Evolutionary conservation across 2,797 vertebrate species (phyloP).

Genomic region (Sebastolobus altivelis): DNA sequence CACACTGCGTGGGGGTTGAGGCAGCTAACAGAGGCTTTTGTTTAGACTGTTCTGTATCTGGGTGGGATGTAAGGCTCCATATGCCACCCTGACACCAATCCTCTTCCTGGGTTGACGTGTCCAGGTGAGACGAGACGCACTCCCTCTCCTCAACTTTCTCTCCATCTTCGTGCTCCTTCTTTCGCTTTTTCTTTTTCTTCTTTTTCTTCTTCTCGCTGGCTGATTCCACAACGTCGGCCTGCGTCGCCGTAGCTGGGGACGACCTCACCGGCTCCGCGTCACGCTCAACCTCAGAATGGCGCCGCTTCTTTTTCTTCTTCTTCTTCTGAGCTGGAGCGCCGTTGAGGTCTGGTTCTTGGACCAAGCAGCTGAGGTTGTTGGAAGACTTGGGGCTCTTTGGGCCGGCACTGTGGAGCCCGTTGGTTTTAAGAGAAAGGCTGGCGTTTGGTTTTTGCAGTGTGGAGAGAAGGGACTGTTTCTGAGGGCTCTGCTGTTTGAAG

Average conservation of each 20-base stretch:
- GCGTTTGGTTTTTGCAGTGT: slow-evolving; percentile 65
- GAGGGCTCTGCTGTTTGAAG: slow-evolving; percentile 75
- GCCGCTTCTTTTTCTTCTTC: slow-evolving; percentile 81
- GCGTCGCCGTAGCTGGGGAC: not conserved
- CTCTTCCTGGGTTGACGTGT: slow-evolving; percentile 75
- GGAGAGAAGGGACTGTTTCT: slow-evolving; percentile 69
- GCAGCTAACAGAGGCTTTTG: slow-evolving; percentile 17
- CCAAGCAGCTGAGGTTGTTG: slow-evolving; percentile 48
- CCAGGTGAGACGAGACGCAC: slow-evolving; percentile 66
- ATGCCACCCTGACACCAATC: slow-evolving; percentile 84
- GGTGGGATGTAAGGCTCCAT: slow-evolving; percentile 74
- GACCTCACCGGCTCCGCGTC: slow-evolving; percentile 5
- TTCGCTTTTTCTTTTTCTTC: slow-evolving; percentile 82
- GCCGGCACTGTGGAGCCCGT: slow-evolving; percentile 62
- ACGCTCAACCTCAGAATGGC: slow-evolving; percentile 74
- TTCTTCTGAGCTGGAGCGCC: slow-evolving; percentile 67
- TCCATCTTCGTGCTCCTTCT: slow-evolving; percentile 54
- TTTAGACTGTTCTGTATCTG: slow-evolving; percentile 31
- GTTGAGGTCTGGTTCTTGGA: slow-evolving; percentile 48
- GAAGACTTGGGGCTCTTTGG: slow-evolving; percentile 53
- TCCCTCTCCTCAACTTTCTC: slow-evolving; percentile 12
- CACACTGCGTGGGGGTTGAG: not conserved
- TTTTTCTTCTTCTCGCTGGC: slow-evolving; percentile 67
- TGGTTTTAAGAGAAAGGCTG: slow-evolving; percentile 72
- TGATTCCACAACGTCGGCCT: not conserved